phyloP scores from a whole-genome alignment of 2,113 vertebrate species.

The Leucoraja erinaceus region DNA sequence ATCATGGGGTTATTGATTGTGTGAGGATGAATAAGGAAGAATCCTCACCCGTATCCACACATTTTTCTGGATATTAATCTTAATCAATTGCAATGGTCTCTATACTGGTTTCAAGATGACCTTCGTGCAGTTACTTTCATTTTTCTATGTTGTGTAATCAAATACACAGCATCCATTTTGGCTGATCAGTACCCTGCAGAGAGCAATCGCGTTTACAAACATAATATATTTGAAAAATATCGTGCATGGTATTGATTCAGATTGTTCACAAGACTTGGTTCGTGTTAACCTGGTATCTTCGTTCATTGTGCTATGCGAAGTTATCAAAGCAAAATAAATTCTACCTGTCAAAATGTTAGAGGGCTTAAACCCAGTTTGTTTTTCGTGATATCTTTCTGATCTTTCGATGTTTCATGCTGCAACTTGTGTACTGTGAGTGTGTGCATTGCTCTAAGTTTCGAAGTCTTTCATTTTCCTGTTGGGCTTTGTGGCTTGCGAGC shows the following conservation, averaged over 20 bases:
- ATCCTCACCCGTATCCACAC: neutral
- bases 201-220: neutral
- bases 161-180: neutral
- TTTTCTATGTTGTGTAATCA: neutral
- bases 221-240: neutral
- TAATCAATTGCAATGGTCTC: neutral
- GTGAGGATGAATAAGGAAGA: neutral
- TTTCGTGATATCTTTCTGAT: neutral
- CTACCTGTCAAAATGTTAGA: neutral
- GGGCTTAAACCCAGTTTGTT: no score
- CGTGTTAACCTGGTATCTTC: neutral
- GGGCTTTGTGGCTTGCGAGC: neutral
- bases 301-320: neutral
- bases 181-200: neutral
- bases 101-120: neutral
- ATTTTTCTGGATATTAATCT: neutral
- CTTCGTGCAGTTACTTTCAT: neutral
- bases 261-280: neutral
- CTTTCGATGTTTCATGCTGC: neutral
- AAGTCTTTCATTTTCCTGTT: conserved; percentile 14
- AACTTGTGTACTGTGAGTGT: neutral
- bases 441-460: neutral
- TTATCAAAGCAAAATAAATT: neutral
- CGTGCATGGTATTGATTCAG: neutral
- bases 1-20: neutral